A percentile compares a stretch with the other conserved stretches of the same genome.
Evolutionary conservation across 2,888 invertebrate species (phyloP).

Genomic region (Erebia aethiops): DNA sequence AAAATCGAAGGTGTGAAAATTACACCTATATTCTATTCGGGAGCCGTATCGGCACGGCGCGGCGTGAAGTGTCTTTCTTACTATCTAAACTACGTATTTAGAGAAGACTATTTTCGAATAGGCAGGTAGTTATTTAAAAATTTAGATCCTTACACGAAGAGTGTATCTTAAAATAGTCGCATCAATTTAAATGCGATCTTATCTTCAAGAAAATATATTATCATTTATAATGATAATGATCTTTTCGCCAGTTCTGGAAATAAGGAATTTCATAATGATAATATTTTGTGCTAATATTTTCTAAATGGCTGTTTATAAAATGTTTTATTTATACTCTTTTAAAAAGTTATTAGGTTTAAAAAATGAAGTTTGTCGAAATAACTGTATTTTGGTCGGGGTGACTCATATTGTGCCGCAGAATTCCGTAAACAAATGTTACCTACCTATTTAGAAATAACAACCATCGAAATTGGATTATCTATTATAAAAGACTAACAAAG

Average conservation of each 20-base stretch:
- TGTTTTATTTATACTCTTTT: background rate
- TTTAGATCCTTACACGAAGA: background rate
- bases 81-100: conserved; percentile 65
- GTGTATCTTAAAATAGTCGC: background rate
- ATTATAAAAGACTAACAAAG: too few species aligned
- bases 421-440: too few species aligned
- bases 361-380: too few species aligned
- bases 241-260: background rate
- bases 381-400: too few species aligned
- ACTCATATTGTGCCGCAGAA: too few species aligned
- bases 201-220: background rate
- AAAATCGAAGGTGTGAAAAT: conserved; percentile 47
- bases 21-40: conserved; percentile 63
- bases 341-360: too few species aligned
- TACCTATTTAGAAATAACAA: too few species aligned
- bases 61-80: conserved; percentile 60
- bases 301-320: background rate
- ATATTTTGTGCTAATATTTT: background rate
- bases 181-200: background rate
- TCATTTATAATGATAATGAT: background rate
- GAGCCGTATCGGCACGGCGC: conserved; percentile 47
- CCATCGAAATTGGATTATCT: too few species aligned
- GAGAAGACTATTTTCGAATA: background rate
- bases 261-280: background rate
- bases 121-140: background rate